Base-by-base conservation (phyloP, 2,888 invertebrate genomes). In the Mimumesa dahlbomi region DNA sequence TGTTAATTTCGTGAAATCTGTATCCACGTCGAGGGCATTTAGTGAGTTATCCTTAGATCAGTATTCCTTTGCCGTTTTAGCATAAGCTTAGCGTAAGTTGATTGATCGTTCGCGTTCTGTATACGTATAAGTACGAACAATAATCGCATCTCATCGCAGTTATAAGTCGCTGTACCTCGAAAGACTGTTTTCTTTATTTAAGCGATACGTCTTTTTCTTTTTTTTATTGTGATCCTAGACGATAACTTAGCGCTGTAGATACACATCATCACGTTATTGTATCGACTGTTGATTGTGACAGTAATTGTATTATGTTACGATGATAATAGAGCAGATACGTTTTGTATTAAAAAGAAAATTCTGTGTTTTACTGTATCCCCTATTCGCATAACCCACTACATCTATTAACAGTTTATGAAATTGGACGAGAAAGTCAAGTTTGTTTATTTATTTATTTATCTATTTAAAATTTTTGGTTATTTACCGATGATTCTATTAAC, bases 101-200 rank as follows among this genome's bases (percentile, higher is more conserved):
- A 53, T 18, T 9, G 22, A 65, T 57, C 16, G 21, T 61, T 59
- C 66, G 25, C 42, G 31, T 48, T 16, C 22, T 14, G 16, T 54
- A 14, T 38, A 62, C 11, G 14, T 54, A n/a, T 22, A 61, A 38
- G 21, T 19, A 7, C 40, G 46, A 58, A 31, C 16, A 25, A 49
- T 40, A 45, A 62, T 58, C 40, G 29, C 40, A 34, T 62, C 34
- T 50, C 22, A 38, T 67, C 52, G 54, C 56, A 73, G 40, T 70
- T 69, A 50, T 53, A 61, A 71, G 48, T 76, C 50, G 43, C 65
- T 68, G 49, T 72, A 80, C 46, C 73, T 75, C 56, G 63, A 77
- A 82, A 82, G 82, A 81, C 82, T 82, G 82, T 82, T 77, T 71
- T 73, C 65, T 77, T 77, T 79, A 75, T 73, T 75, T 79, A 72